Evolutionary conservation across 2,113 vertebrate species (phyloP).

Genomic region (Ptilorrhoa leucosticta): DNA sequence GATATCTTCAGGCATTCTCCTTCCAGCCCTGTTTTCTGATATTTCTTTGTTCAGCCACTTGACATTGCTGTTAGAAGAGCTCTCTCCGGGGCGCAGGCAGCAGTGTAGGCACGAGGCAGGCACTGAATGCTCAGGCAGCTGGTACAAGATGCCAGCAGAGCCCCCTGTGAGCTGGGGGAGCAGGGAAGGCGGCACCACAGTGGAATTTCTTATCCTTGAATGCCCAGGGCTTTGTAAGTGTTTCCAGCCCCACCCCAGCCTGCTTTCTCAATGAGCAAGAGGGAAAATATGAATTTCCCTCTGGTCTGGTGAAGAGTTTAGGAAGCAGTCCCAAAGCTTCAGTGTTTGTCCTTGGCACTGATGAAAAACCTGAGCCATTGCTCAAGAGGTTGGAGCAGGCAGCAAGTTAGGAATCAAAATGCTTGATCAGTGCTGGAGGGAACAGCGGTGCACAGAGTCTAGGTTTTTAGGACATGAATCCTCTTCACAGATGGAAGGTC

Average conservation of each 20-base stretch:
- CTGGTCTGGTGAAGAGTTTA: neutral
- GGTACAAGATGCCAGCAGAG: neutral
- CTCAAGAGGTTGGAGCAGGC: neutral
- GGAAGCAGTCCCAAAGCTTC: neutral
- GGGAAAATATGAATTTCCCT: neutral
- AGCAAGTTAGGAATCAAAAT: neutral
- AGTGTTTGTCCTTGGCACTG: neutral
- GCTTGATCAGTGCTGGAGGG: neutral
- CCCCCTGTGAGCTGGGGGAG: neutral
- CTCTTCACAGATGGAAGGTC: neutral
- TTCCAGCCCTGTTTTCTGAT: neutral
- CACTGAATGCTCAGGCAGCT: neutral
- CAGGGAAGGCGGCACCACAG: neutral
- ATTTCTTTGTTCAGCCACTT: neutral
- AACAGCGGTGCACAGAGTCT: neutral
- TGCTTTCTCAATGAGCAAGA: neutral
- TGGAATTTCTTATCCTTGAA: neutral
- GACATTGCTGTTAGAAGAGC: neutral
- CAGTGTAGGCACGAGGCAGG: neutral
- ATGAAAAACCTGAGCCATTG: neutral
- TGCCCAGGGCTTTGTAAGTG: neutral
- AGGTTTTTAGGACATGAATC: neutral
- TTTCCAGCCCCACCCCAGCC: constrained; percentile 11
- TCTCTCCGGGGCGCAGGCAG: neutral
- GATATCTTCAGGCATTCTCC: neutral